phyloP scores from a whole-genome alignment of 2,113 vertebrate genomes.

The Paralichthys olivaceus region DNA sequence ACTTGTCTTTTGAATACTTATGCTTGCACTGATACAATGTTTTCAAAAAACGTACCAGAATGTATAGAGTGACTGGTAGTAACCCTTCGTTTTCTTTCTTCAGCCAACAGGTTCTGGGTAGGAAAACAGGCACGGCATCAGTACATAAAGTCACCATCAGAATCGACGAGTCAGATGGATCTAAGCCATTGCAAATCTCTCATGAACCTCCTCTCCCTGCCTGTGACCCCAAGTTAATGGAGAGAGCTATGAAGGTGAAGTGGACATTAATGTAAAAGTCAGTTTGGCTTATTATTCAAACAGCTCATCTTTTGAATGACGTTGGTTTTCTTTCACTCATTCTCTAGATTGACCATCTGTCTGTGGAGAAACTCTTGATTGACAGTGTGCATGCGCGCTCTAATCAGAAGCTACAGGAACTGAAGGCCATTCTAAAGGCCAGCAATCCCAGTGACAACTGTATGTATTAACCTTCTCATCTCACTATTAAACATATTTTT shows the following conservation, averaged over 20 bases:
- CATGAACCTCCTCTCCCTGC: slow-evolving; percentile 96
- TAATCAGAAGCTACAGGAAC: slow-evolving; percentile 97
- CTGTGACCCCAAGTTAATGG: slow-evolving; percentile 95
- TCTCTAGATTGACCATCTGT: slow-evolving; percentile 94
- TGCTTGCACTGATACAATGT: neutral
- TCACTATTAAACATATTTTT: too few relatives aligned
- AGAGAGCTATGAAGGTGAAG: slow-evolving; percentile 94
- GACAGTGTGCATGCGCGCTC: slow-evolving; percentile 97
- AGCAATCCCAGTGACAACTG: slow-evolving; percentile 93
- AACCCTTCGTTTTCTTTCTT: slow-evolving; percentile 45
- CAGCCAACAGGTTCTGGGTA: slow-evolving; percentile 96
- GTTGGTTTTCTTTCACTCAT: neutral
- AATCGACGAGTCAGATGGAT: slow-evolving; percentile 95
- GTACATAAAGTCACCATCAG: slow-evolving; percentile 97
- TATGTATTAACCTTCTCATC: slow-evolving; percentile 77
- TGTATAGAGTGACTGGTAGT: neutral
- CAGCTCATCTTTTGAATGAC: neutral
- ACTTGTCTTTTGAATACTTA: neutral
- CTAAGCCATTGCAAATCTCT: slow-evolving; percentile 97
- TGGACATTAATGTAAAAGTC: neutral
- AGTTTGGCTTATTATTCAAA: neutral
- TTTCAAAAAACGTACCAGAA: neutral
- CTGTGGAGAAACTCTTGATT: slow-evolving; percentile 97
- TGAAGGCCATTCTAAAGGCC: slow-evolving; percentile 94
- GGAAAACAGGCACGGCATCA: slow-evolving; percentile 94